These are phyloP conservation scores for Linurgus olivaceus DNA, from an alignment of 2,797 vertebrate species.

Conservation along the genomic window DNA sequence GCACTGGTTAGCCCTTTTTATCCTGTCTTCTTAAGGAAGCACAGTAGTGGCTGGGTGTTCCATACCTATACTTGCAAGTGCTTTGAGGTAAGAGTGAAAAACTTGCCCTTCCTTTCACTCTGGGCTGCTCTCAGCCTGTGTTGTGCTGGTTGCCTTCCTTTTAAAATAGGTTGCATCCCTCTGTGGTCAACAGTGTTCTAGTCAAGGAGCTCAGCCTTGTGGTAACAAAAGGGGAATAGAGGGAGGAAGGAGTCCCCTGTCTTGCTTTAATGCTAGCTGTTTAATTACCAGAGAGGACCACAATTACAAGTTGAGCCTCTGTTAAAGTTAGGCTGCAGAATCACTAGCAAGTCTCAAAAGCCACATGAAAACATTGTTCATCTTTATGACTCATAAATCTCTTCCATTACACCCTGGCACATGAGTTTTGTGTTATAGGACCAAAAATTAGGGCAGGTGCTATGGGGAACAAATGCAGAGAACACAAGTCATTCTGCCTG, in stretches of 20 bases:
- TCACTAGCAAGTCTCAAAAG: not conserved
- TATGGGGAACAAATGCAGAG: not conserved
- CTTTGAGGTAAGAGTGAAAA: not conserved
- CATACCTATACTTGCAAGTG: not conserved
- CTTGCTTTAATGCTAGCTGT: not conserved
- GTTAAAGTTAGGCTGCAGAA: not conserved
- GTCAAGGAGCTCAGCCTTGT: not conserved
- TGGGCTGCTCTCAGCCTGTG: not conserved
- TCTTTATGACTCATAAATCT: not conserved
- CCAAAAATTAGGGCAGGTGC: not conserved
- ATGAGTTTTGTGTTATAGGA: not conserved
- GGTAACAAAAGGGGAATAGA: not conserved
- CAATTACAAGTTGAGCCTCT: not conserved
- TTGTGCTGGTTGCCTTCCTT: not conserved
- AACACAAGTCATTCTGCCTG: not conserved
- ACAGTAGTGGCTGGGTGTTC: not conserved
- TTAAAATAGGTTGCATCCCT: not conserved
- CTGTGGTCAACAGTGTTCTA: not conserved
- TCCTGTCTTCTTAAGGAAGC: not conserved
- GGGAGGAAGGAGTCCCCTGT: not conserved
- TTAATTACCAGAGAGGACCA: not conserved
- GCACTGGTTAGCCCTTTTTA: not conserved
- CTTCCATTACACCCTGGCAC: not conserved
- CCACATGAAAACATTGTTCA: not conserved
- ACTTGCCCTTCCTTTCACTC: not conserved